phyloP scores from a whole-genome alignment of 2,113 vertebrate genomes.

The Geothlypis trichas region DNA sequence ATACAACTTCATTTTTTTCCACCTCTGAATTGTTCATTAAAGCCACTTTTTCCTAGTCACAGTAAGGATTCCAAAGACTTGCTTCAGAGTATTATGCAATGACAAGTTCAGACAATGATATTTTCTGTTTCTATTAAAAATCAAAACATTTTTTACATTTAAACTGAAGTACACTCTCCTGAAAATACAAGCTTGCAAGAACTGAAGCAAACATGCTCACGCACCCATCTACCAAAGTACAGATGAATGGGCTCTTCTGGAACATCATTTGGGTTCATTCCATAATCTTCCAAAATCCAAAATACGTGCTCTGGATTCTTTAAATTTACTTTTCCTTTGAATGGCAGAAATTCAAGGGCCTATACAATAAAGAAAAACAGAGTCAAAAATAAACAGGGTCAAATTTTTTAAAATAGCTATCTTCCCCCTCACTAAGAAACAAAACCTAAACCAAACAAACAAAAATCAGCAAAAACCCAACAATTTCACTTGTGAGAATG shows the following conservation, averaged over 20 bases:
- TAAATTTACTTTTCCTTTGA: conserved; percentile 91
- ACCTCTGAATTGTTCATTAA: not conserved
- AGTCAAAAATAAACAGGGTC: not conserved
- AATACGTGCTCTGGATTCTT: conserved; percentile 90
- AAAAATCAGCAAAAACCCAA: not conserved
- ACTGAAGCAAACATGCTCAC: conserved; percentile 32
- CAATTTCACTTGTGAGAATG: not conserved
- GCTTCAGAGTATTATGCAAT: not conserved
- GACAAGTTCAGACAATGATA: not conserved
- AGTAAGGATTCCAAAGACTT: not conserved
- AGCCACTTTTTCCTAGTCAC: not conserved
- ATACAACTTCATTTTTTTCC: not conserved
- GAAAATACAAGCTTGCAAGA: not conserved
- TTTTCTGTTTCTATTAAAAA: not conserved
- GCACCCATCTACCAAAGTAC: conserved; percentile 98
- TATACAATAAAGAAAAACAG: conserved; percentile 45
- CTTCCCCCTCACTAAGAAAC: not conserved
- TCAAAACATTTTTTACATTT: not conserved
- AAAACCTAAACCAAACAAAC: fast-evolving
- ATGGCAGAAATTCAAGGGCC: conserved; percentile 92
- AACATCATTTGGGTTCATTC: conserved; percentile 88
- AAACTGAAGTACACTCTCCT: not conserved
- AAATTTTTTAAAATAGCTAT: fast-evolving
- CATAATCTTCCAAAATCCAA: conserved; percentile 94
- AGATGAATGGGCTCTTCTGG: conserved; percentile 85